Conservation (phyloP, 2,797 vertebrate genomes). For the Paratrypauchen microcephalus region DNA sequence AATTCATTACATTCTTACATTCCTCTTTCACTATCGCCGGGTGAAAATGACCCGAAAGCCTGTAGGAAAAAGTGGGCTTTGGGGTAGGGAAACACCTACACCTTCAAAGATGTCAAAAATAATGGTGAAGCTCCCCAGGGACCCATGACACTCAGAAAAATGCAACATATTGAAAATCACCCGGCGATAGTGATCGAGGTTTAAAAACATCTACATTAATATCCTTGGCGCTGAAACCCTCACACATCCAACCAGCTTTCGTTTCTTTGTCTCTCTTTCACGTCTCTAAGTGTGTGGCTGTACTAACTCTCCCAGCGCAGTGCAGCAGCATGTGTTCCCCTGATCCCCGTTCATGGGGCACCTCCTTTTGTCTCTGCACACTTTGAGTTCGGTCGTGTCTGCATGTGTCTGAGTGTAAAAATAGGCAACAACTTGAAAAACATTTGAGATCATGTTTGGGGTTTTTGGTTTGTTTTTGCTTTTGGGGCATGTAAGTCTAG, state of each 20-base stretch:
- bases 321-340: slow-evolving; percentile 71
- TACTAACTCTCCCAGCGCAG: slow-evolving; percentile 68
- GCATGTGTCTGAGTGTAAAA: slow-evolving; percentile 61
- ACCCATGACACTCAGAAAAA: no score
- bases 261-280: neutral
- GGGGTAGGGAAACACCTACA: no score
- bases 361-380: slow-evolving; percentile 47
- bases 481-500: no score
- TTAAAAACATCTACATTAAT: neutral
- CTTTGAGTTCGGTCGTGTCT: slow-evolving; percentile 43
- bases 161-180: no score
- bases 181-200: no score
- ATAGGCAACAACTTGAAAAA: neutral
- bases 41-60: no score
- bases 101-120: no score
- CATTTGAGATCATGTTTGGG: neutral
- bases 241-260: neutral
- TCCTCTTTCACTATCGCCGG: no score
- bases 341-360: slow-evolving; percentile 23
- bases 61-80: no score
- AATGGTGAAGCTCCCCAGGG: no score
- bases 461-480: neutral
- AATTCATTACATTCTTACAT: no score
- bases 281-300: slow-evolving; percentile 39
- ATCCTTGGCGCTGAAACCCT: neutral